Evolutionary conservation across 2,113 vertebrate species (phyloP).

Genomic region (Hippopotamus amphibius): DNA sequence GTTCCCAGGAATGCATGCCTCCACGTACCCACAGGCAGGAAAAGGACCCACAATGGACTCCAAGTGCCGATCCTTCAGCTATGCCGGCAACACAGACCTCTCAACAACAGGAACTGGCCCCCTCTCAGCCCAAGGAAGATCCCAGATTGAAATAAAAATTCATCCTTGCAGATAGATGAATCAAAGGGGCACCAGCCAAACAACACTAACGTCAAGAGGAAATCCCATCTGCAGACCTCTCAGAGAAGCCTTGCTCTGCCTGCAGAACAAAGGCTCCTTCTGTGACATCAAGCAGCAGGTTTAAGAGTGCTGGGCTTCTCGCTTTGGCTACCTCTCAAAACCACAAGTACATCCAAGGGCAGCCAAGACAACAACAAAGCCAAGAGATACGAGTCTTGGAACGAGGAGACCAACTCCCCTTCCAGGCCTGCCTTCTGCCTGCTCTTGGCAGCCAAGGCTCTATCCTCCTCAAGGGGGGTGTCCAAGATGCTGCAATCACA

Average conservation of each 20-base stretch:
- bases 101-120: neutral
- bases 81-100: neutral
- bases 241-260: conserved; percentile 4
- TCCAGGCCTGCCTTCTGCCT: conserved; percentile 26
- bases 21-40: conserved; percentile 35
- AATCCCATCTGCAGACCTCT: conserved; percentile 66
- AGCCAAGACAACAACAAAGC: conserved; percentile 64
- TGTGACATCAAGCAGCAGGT: conserved; percentile 63
- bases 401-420: neutral
- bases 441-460: neutral
- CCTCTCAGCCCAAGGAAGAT: neutral
- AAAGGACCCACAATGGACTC: neutral
- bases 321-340: conserved; percentile 76
- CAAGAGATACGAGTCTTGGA: conserved; percentile 43
- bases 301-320: conserved; percentile 62
- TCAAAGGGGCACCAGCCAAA: conserved; percentile 50
- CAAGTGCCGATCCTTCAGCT: neutral
- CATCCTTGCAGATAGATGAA: conserved; percentile 50
- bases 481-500: neutral
- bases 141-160: conserved; percentile 55
- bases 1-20: conserved; percentile 69
- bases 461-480: neutral
- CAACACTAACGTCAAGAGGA: conserved; percentile 16
- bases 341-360: conserved; percentile 74
- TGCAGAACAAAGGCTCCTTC: conserved; percentile 65